These are phyloP conservation scores for Pimpla rufipes DNA, from an alignment of 2,888 invertebrate genomes.

Conservation along the genomic window DNA sequence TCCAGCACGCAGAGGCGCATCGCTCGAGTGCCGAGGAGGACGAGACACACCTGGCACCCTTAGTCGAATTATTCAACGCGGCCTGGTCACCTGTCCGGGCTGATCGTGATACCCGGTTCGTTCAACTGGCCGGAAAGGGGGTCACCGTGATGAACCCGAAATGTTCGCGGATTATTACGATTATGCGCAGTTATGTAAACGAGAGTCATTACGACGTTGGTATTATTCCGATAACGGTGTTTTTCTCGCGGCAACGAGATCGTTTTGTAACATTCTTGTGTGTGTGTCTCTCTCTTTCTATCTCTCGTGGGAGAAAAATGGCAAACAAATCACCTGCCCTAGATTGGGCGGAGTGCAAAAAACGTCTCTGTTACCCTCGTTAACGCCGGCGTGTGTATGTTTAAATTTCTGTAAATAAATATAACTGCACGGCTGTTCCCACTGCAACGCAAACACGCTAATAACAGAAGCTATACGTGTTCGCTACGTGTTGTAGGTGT, in stretches of 20 bases:
- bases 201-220: background rate
- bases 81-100: conserved; percentile 47
- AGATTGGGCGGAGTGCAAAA: background rate
- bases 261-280: background rate
- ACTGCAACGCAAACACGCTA: background rate
- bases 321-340: background rate
- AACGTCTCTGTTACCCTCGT: background rate
- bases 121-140: background rate
- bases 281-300: no score
- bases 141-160: background rate
- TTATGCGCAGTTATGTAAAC: conserved; percentile 13
- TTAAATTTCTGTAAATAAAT: background rate
- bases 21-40: no score
- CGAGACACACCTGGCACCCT: conserved; percentile 55
- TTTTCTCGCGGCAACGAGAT: background rate
- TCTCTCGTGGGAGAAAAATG: background rate
- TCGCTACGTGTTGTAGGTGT: background rate
- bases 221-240: background rate
- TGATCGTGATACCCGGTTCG: conserved; percentile 24
- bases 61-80: conserved; percentile 57
- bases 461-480: background rate
- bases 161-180: background rate
- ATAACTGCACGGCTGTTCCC: background rate
- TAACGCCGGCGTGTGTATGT: background rate
- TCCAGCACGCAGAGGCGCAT: conserved; percentile 6